Evolutionary conservation across 2,797 vertebrate genomes (phyloP).

Genomic region (Coregonus suidteri): DNA sequence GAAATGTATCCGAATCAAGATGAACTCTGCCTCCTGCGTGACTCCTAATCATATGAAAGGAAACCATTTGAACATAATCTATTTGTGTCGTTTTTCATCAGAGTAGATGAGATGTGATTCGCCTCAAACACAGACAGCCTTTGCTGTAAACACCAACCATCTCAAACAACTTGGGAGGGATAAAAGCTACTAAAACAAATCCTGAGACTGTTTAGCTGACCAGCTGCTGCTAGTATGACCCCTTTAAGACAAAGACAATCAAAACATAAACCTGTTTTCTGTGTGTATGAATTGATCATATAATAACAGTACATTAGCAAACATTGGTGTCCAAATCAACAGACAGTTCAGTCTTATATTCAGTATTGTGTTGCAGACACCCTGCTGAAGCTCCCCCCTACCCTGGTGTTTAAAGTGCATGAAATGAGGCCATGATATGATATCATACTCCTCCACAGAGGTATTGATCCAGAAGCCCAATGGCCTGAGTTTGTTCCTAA

Average conservation of each 20-base stretch:
- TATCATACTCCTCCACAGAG: slow-evolving; percentile 14
- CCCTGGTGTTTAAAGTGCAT: slow-evolving; percentile 39
- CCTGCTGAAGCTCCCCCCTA: slow-evolving; percentile 3
- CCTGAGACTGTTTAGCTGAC: neutral
- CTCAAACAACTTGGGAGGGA: neutral
- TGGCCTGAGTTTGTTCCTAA: slow-evolving; percentile 32
- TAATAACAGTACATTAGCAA: too few species aligned
- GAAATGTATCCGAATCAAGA: slow-evolving; percentile 53
- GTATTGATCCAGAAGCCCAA: slow-evolving; percentile 45
- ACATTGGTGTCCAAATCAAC: neutral
- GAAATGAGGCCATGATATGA: slow-evolving; percentile 38
- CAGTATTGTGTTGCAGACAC: neutral
- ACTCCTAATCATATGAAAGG: slow-evolving; percentile 58
- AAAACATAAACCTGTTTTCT: too few species aligned
- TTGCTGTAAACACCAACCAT: neutral
- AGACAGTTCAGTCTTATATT: neutral
- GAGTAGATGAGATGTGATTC: slow-evolving; percentile 12
- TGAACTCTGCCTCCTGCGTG: slow-evolving; percentile 44
- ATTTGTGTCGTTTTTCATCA: slow-evolving; percentile 40
- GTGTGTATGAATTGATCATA: too few species aligned
- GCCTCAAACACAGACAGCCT: neutral
- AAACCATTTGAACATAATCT: slow-evolving; percentile 63
- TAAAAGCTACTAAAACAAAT: neutral
- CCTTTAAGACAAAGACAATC: too few species aligned
- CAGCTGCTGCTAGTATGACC: neutral